Base-by-base conservation (phyloP, 64 coral and sea anemone genomes). In the Stichodactyla mertensii region DNA sequence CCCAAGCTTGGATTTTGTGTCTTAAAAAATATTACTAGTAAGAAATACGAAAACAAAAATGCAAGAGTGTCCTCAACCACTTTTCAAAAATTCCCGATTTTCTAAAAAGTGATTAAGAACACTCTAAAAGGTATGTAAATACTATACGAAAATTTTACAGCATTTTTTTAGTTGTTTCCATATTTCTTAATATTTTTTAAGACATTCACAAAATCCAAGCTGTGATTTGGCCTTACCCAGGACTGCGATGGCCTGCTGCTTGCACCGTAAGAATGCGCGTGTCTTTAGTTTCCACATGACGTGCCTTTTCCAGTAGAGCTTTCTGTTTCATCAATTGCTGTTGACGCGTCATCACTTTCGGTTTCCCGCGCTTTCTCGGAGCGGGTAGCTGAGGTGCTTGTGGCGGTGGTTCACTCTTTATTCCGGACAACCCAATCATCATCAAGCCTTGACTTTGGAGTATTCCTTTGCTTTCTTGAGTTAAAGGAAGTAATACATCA, bases 281-380 rank as follows among this genome's bases (percentile, higher is more conserved):
- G 51, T 59, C 77, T 22, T 83, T 90, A 4, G 55, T 16, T 71
- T 90, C 54, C 13, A 90, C 83, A 19, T 79, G 55, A 59, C 83
- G 58, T 13, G 77, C 70, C 55, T 66, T 90, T 13, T 90, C 89
- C 66, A 79, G 12, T 0, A 90, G 28, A 14, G 28, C 89, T 60
- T 90, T 90, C 51, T 90, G 89, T 52, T 80, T 90, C 14, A 27
- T 22, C 24, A 90, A 12, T 71, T 78, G 56, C 26, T 90, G 70
- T 64, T 57, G 67, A 16, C 89, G 54, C 22, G 89, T 78, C 62
- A 77, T 74, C 4, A 58, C 74, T 45, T 56, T 83, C 16, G 85
- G 23, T 52, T 90, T 90, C 4, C 82, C 89, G 59, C 89, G 83
- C 31, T 80, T 90, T 89, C 60, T 84, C 84, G 54, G 24, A 23